phyloP scores from a whole-genome alignment of 2,113 vertebrate genomes.

The Heptranchias perlo region DNA sequence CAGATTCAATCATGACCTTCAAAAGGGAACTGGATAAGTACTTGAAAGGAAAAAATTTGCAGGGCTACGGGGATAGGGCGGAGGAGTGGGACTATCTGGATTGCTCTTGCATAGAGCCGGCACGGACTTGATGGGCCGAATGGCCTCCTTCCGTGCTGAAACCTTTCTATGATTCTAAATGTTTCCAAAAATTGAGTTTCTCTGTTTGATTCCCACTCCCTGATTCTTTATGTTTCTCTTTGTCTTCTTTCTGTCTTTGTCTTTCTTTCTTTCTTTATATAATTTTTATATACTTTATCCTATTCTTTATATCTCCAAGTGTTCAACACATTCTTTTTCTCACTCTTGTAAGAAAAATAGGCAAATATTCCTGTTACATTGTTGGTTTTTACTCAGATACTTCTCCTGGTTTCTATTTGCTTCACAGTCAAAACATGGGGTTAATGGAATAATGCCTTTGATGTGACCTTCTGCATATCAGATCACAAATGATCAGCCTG shows the following conservation, averaged over 20 bases:
- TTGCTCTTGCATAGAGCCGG: too few relatives aligned
- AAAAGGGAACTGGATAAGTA: too few relatives aligned
- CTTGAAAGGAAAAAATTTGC: too few relatives aligned
- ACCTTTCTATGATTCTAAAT: too few relatives aligned
- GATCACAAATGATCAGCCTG: not conserved
- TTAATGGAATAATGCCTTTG: not conserved
- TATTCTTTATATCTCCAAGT: not conserved
- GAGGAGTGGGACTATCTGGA: too few relatives aligned
- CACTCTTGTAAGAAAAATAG: not conserved
- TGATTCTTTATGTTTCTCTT: not conserved
- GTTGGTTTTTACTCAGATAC: not conserved
- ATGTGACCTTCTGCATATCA: not conserved
- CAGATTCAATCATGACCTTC: too few relatives aligned
- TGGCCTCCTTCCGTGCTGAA: too few relatives aligned
- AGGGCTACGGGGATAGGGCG: too few relatives aligned
- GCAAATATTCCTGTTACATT: not conserved
- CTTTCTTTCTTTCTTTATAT: too few relatives aligned
- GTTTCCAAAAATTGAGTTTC: not conserved
- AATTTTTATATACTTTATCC: not conserved
- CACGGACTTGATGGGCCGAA: too few relatives aligned
- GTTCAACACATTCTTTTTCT: not conserved
- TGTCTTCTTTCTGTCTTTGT: too few relatives aligned
- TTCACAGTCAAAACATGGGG: not conserved
- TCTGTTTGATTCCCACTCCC: not conserved
- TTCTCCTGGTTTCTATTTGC: not conserved